Evolutionary conservation across 2,113 vertebrate genomes (phyloP).

Genomic region (Chlorodrepanis virens): DNA sequence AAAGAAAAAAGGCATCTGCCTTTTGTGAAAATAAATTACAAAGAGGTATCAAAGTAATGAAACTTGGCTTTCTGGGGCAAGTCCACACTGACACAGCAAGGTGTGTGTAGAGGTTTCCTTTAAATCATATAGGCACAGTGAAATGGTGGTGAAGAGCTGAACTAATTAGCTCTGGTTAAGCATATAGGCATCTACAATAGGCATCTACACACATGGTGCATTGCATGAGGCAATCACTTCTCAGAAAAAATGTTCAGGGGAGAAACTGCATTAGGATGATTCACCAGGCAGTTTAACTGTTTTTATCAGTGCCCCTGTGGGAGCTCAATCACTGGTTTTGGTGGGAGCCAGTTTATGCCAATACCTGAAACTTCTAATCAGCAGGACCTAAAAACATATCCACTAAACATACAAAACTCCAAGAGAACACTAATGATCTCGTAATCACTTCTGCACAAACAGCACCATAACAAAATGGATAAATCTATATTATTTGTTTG

Average conservation of each 20-base stretch:
- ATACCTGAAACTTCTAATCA: neutral
- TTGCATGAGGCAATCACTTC: neutral
- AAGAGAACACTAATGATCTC: neutral
- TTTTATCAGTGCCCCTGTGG: neutral
- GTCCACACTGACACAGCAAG: neutral
- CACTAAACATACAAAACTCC: neutral
- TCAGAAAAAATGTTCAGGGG: neutral
- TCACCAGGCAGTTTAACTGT: neutral
- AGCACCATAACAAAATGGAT: neutral
- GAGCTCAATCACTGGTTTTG: neutral
- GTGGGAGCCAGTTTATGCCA: neutral
- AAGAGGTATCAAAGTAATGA: neutral
- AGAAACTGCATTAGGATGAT: neutral
- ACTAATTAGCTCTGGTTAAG: neutral
- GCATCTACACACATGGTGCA: too few species aligned
- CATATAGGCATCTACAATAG: neutral
- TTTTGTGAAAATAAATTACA: neutral
- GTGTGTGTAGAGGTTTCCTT: neutral
- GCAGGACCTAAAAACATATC: neutral
- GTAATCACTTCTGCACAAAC: neutral
- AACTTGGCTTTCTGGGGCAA: neutral
- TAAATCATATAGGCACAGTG: neutral
- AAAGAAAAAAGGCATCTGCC: neutral
- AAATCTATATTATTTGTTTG: neutral
- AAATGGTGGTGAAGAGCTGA: neutral